Evolutionary conservation across 2,797 vertebrate genomes (phyloP).

Genomic region (Smutsia temminckii): DNA sequence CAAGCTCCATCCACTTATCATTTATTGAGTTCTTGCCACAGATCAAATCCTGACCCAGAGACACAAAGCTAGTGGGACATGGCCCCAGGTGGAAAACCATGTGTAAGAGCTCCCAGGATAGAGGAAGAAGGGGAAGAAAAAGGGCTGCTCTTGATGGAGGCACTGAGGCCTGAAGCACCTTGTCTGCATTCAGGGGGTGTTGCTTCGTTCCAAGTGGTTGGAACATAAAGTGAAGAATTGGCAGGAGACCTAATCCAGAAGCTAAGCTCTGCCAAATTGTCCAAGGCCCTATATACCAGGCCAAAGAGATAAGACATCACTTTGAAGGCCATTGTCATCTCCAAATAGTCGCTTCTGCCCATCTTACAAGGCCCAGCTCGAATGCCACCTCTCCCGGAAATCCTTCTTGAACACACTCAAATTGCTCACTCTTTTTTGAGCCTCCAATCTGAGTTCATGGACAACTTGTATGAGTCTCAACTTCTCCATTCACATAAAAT

Average conservation of each 20-base stretch:
- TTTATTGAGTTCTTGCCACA: not conserved
- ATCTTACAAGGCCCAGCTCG: not conserved
- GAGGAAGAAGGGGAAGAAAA: not conserved
- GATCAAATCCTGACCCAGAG: not conserved
- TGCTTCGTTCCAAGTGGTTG: not conserved
- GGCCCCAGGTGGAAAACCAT: not conserved
- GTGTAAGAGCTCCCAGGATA: not conserved
- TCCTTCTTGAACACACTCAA: not conserved
- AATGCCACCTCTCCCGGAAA: slow-evolving; percentile 7
- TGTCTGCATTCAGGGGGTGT: not conserved
- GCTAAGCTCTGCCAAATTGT: not conserved
- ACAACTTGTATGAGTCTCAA: not conserved
- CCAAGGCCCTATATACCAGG: not conserved
- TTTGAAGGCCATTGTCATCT: not conserved
- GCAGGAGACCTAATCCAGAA: not conserved
- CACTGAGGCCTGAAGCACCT: not conserved
- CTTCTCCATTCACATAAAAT: not conserved
- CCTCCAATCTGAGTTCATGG: not conserved
- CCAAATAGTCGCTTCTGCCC: not conserved
- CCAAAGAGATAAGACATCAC: not conserved
- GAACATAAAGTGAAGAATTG: not conserved
- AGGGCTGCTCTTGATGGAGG: not conserved
- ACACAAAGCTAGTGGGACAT: not conserved
- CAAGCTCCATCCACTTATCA: not conserved
- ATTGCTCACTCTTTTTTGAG: not conserved